Evolutionary conservation across 1,140 invertebrate genomes (phyloP), one percentile per base, ranked within the genome.

Genomic region (Nixonia krombeini): DNA sequence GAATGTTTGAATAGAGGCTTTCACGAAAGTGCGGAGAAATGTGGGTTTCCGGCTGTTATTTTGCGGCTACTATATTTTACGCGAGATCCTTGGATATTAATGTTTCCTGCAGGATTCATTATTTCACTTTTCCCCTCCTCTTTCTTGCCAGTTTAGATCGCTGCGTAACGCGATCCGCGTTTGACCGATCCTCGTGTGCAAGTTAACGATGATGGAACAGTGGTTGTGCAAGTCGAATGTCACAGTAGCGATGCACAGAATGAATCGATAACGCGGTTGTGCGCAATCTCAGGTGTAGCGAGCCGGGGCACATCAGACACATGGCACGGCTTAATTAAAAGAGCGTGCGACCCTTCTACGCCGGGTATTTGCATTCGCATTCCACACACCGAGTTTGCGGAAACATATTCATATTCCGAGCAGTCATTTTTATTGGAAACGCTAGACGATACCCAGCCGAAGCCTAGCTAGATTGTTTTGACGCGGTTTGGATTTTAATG

Each of bases 121-220:
- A n/a, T n/a, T n/a, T n/a, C n/a, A n/a, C n/a, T n/a, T n/a, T n/a
- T n/a, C n/a, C n/a, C n/a, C n/a, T n/a, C n/a, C n/a, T n/a, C n/a
- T n/a, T n/a, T n/a, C n/a, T 58, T 58, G 26, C 31, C 29, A 28
- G 25, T 58, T 58, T n/a, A n/a, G n/a, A n/a, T n/a, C n/a, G n/a
- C n/a, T n/a, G n/a, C n/a, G n/a, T n/a, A n/a, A n/a, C n/a, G n/a
- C n/a, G n/a, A n/a, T n/a, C n/a, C n/a, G n/a, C 40, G 31, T 23
- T 56, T 40, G 40, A 56, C 47, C 25, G 23, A 26, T 21, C 51
- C 47, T 59, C 3, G 21, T 45, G 31, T 59, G 44, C n/a, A 45
- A 59, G 38, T 45, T 59, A 45, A 59, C 42, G 56, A 52, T 51
- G 50, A 57, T 47, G 44, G 47, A 45, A 46, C 28, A 7, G 4